A percentile compares a stretch with the other conserved stretches of the same genome.
These are phyloP conservation scores for Euthynnus affinis DNA, from an alignment of 2,797 vertebrate species.

Conservation along the genomic window DNA sequence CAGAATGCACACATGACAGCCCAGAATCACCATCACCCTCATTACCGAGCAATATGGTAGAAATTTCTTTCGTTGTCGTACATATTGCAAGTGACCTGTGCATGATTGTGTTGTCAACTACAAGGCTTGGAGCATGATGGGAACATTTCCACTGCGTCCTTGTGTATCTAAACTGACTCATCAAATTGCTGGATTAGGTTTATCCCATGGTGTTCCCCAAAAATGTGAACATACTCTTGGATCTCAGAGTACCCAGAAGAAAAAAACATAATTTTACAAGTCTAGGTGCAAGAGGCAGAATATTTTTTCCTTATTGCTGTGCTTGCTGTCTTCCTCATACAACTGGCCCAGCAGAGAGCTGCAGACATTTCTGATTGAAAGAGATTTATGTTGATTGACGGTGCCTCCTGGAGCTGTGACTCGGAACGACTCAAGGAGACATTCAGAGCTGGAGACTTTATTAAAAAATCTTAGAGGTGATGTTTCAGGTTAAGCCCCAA, in stretches of 20 bases:
- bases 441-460: constrained; percentile 38
- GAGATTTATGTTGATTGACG: constrained; percentile 67
- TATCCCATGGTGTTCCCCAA: neutral
- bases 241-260: neutral
- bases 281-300: neutral
- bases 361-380: constrained; percentile 52
- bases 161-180: constrained; percentile 6
- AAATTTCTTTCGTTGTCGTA: constrained; percentile 58
- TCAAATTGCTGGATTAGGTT: constrained; percentile 11
- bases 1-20: constrained; percentile 60
- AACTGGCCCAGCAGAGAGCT: constrained; percentile 10
- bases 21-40: constrained; percentile 63
- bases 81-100: constrained; percentile 66
- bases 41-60: constrained; percentile 73
- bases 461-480: constrained; percentile 37
- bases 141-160: constrained; percentile 4
- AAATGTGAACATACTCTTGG: neutral
- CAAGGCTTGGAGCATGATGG: constrained; percentile 29
- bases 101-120: constrained; percentile 45
- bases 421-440: constrained; percentile 42
- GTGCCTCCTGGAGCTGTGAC: constrained; percentile 48
- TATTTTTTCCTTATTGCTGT: constrained; percentile 7
- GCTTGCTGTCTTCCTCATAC: neutral
- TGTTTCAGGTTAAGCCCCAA: constrained; percentile 13
- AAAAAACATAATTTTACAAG: constrained; percentile 4